Base-by-base conservation (phyloP, 2,888 invertebrate genomes). In the Micoletzkya japonica region DNA sequence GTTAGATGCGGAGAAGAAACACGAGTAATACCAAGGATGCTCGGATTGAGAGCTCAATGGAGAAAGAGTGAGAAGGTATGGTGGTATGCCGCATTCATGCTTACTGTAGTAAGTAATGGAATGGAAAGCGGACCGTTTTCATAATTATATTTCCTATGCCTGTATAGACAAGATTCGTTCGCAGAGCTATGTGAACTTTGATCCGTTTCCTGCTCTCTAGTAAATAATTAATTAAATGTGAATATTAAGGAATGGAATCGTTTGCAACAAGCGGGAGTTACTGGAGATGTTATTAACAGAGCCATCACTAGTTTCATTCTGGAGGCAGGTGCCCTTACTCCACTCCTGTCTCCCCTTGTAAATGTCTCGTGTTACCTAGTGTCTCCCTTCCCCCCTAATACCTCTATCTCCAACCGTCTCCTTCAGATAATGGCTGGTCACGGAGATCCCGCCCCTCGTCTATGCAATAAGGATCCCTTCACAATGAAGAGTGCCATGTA, bases 391-490 rank as follows among this genome's bases (percentile, higher is more conserved):
- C n/a, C n/a, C n/a, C n/a, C n/a, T n/a, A n/a, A n/a, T n/a, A n/a
- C n/a, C n/a, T n/a, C n/a, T n/a, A n/a, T n/a, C n/a, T n/a, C n/a
- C n/a, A n/a, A n/a, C n/a, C n/a, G n/a, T n/a, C n/a, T 1, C 7
- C 37, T 71, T 50, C 37, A 81, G 78, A 80, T 87, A 30, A 95
- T 96, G 82, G 94, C 93, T 72, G 91, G 92, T 79, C 96, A 98
- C 88, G 97, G 97, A 56, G 94, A 94, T 84, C 92, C 94, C 36
- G 96, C 97, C 7, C 74, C 76, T 44, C 89, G 95, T 66, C 90
- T 97, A 75, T 98, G 98, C 89, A 98, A 98, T 89, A 98, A 98
- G 88, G 98, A 98, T 88, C 98, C 98, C 66, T 91, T 98, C 79
- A 95, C 95, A 71, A 90, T 98, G 80, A 96, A 96, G 89, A 95